A percentile compares a stretch with the other conserved stretches of the same genome.
Conservation (phyloP, 2,113 vertebrate species). For the Clupea harengus region DNA sequence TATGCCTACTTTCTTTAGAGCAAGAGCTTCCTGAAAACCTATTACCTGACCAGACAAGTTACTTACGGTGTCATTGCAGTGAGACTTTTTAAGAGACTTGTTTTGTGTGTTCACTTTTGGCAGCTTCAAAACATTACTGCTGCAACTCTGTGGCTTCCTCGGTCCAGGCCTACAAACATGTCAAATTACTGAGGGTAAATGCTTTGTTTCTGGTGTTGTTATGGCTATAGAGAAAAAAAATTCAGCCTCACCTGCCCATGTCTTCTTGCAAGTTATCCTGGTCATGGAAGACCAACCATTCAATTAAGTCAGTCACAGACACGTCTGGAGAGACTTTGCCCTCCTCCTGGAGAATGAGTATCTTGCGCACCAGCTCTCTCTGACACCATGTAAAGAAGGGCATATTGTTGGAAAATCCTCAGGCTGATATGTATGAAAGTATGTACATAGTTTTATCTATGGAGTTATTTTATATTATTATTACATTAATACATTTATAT, state of each 20-base stretch:
- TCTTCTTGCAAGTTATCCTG: neutral
- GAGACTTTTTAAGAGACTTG: neutral
- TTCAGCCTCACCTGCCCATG: neutral
- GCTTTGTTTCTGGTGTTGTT: neutral
- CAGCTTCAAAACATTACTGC: neutral
- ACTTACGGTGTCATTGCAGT: neutral
- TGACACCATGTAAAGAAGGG: neutral
- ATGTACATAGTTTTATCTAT: neutral
- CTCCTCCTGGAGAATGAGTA: constrained; percentile 27
- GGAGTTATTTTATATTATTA: neutral
- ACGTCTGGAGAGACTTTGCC: constrained; percentile 14
- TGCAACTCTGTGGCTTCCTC: neutral
- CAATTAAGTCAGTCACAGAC: constrained; percentile 4
- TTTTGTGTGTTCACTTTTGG: neutral
- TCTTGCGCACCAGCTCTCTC: constrained; percentile 5
- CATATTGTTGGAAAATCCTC: neutral
- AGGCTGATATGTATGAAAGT: neutral
- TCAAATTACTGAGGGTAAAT: neutral
- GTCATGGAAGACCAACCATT: neutral
- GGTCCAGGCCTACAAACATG: neutral
- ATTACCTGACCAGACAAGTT: neutral
- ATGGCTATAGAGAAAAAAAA: neutral
- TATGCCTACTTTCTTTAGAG: neutral
- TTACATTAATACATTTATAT: neutral
- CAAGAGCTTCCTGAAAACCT: neutral